phyloP scores from a whole-genome alignment of 2,888 invertebrate genomes.

The Rotaria magnacalcarata region DNA sequence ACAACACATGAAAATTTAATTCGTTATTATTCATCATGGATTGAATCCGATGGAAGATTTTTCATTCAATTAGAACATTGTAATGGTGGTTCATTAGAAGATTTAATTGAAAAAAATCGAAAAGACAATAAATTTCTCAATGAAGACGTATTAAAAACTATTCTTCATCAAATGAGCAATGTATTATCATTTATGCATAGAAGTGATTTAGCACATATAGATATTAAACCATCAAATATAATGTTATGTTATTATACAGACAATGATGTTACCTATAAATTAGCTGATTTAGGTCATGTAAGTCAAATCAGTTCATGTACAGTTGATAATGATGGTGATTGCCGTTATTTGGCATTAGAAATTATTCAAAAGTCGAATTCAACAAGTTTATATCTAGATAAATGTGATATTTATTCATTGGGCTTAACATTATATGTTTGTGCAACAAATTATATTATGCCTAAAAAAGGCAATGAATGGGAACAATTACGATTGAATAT shows the following conservation, averaged over 20 bases:
- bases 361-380: slow-evolving; percentile 75
- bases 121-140: slow-evolving; percentile 49
- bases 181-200: slow-evolving; percentile 82
- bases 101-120: slow-evolving; percentile 37
- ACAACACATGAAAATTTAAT: slow-evolving; percentile 86
- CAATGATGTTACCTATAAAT: not conserved
- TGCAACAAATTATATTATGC: slow-evolving; percentile 64
- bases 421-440: slow-evolving; percentile 69
- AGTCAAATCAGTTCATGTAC: slow-evolving; percentile 65
- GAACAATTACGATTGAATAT: slow-evolving; percentile 7
- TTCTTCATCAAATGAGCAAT: slow-evolving; percentile 75
- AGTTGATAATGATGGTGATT: slow-evolving; percentile 83
- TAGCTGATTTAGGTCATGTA: slow-evolving; percentile 82
- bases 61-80: slow-evolving; percentile 91
- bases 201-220: slow-evolving; percentile 81
- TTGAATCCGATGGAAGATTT: slow-evolving; percentile 83
- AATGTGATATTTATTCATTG: slow-evolving; percentile 84
- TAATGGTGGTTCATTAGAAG: slow-evolving; percentile 65
- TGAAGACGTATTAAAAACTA: slow-evolving; percentile 70
- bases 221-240: slow-evolving; percentile 78
- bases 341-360: slow-evolving; percentile 80
- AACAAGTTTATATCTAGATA: slow-evolving; percentile 66
- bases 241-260: slow-evolving; percentile 67
- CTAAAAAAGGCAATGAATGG: slow-evolving; percentile 71
- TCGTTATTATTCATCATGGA: slow-evolving; percentile 89